phyloP scores from a whole-genome alignment of 2,888 invertebrate species.

The Bombylius major region DNA sequence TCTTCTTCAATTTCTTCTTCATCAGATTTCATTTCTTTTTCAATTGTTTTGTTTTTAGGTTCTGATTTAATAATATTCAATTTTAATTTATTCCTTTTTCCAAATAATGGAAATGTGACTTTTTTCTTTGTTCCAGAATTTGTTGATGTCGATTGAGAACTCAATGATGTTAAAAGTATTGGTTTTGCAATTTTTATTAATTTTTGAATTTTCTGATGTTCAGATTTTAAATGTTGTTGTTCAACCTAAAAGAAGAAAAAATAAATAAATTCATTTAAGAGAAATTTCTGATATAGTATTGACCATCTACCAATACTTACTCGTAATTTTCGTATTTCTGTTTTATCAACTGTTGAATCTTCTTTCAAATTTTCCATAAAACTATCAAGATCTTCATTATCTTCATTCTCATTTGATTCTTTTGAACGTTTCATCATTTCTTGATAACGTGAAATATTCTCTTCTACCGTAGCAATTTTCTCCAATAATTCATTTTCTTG shows the following conservation, averaged over 20 bases:
- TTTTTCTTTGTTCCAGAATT: constrained; percentile 15
- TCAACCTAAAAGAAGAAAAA: constrained; percentile 39
- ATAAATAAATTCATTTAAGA: background rate
- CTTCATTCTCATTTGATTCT: constrained; percentile 23
- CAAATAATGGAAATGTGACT: constrained; percentile 36
- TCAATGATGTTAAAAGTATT: constrained; percentile 44
- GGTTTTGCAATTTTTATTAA: constrained; percentile 66
- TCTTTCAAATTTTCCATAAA: constrained; percentile 62
- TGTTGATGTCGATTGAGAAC: constrained; percentile 20
- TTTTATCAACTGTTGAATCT: constrained; percentile 48
- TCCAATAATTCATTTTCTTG: constrained; percentile 35
- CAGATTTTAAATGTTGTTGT: constrained; percentile 53
- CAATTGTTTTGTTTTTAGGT: constrained; percentile 22
- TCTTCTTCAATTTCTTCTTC: constrained; percentile 43
- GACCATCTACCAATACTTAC: constrained; percentile 23
- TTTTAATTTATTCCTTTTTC: constrained; percentile 35
- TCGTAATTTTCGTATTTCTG: constrained; percentile 46
- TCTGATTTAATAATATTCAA: constrained; percentile 20
- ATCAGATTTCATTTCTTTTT: constrained; percentile 14
- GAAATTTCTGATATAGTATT: background rate
- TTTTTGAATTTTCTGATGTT: constrained; percentile 53
- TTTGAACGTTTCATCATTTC: constrained; percentile 32
- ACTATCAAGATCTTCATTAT: constrained; percentile 66
- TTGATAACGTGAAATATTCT: constrained; percentile 37
- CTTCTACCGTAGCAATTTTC: constrained; percentile 51